Evolutionary conservation across 2,797 vertebrate species (phyloP), one percentile per base, ranked within the genome.

Genomic region (Syngnathus acus): DNA sequence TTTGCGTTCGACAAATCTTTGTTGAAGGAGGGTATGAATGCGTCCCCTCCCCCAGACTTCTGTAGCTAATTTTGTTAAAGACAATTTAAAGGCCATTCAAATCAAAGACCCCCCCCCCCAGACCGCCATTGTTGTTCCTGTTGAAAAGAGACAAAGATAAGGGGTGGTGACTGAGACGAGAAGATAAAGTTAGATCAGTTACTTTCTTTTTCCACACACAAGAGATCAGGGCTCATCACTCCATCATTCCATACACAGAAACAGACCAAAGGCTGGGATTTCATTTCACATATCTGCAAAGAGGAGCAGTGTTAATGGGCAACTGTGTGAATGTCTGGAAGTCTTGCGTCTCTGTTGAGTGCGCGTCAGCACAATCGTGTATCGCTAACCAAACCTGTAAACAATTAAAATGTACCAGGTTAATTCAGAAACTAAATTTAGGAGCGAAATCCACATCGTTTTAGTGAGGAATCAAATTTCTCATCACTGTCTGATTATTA

Each of bases 81-180:
- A 21, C 62, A 69, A 75, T 80, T 86, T 76, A 84, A 64, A 68
- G 65, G 26, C 67, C 58, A 78, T 79, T 82, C 77, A 83, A 81
- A 71, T 86, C 76, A 86, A 84, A 86, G 80, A 74, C 62, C 78
- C 78, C 74, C 71, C 67, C 19, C 65, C 47, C 26, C 26, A 32
- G 71, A 70, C 73, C 5, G 65, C 64, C 67, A 77, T 87, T 89
- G 82, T 82, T 79, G 80, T 75, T 75, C 70, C 48, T 47, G 68
- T 82, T 82, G 70, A 82, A 80, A 78, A 77, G 76, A 77, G 76
- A 74, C 67, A 71, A 60, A 70, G 72, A 71, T 53, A 63, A 72
- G 71, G 66, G 73, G 67, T 19, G 39, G 69, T 26, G 67, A 74
- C 72, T 80, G 70, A 57, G 68, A 76, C 65, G 70, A 65, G 67